Base-by-base conservation (phyloP, 2,888 invertebrate species). In the Lepidonotus clava region DNA sequence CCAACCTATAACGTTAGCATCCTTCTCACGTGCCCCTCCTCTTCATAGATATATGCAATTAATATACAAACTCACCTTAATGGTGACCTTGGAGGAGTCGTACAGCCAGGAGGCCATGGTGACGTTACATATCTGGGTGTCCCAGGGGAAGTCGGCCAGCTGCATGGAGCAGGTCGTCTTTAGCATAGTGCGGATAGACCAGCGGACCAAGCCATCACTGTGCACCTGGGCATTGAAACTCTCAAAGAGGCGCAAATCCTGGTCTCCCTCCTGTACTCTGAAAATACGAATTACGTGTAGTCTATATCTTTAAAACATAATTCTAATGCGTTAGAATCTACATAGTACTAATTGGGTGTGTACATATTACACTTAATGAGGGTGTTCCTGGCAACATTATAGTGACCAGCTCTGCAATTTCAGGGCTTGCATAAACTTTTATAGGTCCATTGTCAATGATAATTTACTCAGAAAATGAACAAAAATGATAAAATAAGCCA, bases 31-130 rank as follows among this genome's bases (percentile, higher is more conserved):
- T n/a, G n/a, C n/a, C 46, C 46, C 46, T 46, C 18, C 18, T 46
- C 46, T 46, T 18, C 18, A 18, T 46, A 18, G 6, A 46, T 18
- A 46, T 46, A 46, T 46, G 18, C 18, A 6, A 46, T 6, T 61
- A 67, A 18, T 18, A 67, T 51, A 51, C 21, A 51, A 11, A 24
- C 80, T 80, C 46, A 80, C 80, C n/a, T 5, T n/a, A 18, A 80
- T 14, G 28, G 28, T 41, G 46, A 80, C 28, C 46, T 80, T 28
- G 18, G 80, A 46, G 1, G 80, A 46, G 80, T 80, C 80, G 51
- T 46, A 80, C 14, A 80, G 51, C 80, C 80, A 80, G 46, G 80
- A 80, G 80, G 28, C 80, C 80, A 80, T 80, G 46, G 80, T 80
- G 46, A 80, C 46, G 46, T 80, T 80, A 28, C 80, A 80, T 11